These are phyloP conservation scores for Cichlasoma orientale DNA, from an alignment of 2,797 vertebrate genomes.

Conservation along the genomic window DNA sequence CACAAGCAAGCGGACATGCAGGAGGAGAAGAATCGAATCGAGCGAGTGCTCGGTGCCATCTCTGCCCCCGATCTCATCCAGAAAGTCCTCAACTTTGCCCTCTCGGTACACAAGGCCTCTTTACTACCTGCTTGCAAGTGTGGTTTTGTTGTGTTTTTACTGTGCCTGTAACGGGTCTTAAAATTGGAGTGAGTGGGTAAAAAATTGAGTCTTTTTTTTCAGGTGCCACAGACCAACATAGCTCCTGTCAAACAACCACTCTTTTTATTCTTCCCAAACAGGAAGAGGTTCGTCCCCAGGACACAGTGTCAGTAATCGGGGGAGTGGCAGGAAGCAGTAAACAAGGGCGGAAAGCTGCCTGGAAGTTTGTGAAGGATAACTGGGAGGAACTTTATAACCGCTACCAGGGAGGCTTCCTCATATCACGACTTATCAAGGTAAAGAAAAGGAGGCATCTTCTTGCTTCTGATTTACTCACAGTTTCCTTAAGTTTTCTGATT, in stretches of 20 bases:
- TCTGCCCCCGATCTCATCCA: conserved; percentile 94
- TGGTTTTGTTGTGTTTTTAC: background rate
- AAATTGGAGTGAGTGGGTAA: background rate
- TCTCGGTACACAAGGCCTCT: conserved; percentile 84
- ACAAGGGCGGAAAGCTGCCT: conserved; percentile 94
- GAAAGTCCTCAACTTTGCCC: conserved; percentile 95
- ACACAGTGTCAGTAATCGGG: conserved; percentile 96
- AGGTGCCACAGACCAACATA: background rate
- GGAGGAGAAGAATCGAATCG: conserved; percentile 97
- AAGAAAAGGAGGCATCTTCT: background rate
- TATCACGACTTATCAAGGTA: conserved; percentile 98
- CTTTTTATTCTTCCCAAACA: conserved; percentile 49
- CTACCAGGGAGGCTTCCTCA: conserved; percentile 97
- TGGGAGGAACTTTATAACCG: conserved; percentile 98
- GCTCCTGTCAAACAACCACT: background rate
- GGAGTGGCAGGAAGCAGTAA: conserved; percentile 96
- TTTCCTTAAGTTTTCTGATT: background rate
- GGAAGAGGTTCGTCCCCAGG: conserved; percentile 99
- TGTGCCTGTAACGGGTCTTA: background rate
- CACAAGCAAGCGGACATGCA: conserved; percentile 99
- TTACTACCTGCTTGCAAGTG: rapidly evolving
- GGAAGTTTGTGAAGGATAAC: conserved; percentile 96
- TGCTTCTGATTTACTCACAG: background rate
- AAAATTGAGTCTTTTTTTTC: rapidly evolving
- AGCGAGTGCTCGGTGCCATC: conserved; percentile 95